Base-by-base conservation (phyloP, 2,113 vertebrate genomes). In the Myocastor coypus region DNA sequence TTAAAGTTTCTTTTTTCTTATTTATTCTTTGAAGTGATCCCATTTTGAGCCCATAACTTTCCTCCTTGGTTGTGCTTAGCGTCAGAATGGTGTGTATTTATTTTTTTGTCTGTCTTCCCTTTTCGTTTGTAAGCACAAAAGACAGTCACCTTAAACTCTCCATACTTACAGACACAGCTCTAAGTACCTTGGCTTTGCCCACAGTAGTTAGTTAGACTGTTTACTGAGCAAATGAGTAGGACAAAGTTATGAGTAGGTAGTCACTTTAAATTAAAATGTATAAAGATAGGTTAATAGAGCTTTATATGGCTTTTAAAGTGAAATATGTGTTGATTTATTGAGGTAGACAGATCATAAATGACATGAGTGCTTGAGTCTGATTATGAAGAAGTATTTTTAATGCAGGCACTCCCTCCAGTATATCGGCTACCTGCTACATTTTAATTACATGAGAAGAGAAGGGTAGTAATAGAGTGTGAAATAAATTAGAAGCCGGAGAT, bases 321-420 rank as follows among this genome's bases (percentile, higher is more conserved):
- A 97, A 96, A 66, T 69, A 80, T 97, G 93, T 83, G 86, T 94
- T 98, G 90, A 96, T 97, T 97, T 98, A 98, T 98, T 98, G 96
- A 95, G 92, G 96, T 88, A 94, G 89, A 95, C 93, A 92, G 89
- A 95, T 96, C 68, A 93, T 97, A 97, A 96, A 97, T 98, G 73
- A 98, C 96, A 98, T 92, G 78, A 97, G 96, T 97, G 96, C 92
- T 97, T 95, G 95, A 97, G 92, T 97, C 98, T 98, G 94, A 97
- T 98, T 98, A 96, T 96, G 96, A 98, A 96, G 95, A 90, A 85
- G 94, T 98, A 97, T 98, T 98, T 98, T 97, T 98, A 97, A 98
- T 97, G 94, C 75, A 98, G 96, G 98, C 93, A 97, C 96, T 98
- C 97, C 97, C 96, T 97, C 97, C 97, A 97, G 92, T 98, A 95